phyloP scores from a whole-genome alignment of 2,888 invertebrate species.

The Sarcophaga subvicina region DNA sequence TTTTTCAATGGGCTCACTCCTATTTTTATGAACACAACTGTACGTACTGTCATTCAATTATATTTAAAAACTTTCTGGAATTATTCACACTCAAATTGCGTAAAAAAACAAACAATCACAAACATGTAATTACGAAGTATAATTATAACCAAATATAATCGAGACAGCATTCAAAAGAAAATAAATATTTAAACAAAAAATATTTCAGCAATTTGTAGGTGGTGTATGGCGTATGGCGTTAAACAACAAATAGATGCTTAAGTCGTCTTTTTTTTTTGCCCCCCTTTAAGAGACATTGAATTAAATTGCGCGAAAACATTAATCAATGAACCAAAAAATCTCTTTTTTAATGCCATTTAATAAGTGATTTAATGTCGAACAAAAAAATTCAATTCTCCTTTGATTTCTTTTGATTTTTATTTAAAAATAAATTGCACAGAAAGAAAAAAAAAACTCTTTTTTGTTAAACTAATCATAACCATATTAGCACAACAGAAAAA shows the following conservation, averaged over 20 bases:
- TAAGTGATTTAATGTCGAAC: constrained; percentile 6
- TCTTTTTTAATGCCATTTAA: constrained; percentile 44
- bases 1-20: no score
- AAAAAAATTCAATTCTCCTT: constrained; percentile 7
- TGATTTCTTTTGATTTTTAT: constrained; percentile 12
- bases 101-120: not conserved
- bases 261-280: not conserved
- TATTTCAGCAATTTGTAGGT: constrained; percentile 4
- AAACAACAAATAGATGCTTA: not conserved
- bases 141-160: no score
- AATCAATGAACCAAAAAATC: constrained; percentile 38
- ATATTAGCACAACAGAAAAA: constrained; percentile 48
- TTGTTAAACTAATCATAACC: constrained; percentile 66
- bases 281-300: constrained; percentile 10
- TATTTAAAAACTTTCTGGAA: not conserved
- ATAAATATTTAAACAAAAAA: constrained; percentile 2
- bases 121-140: not conserved
- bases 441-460: constrained; percentile 31
- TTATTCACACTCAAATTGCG: not conserved
- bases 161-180: not conserved
- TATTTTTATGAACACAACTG: no score
- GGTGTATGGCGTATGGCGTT: not conserved
- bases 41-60: not conserved
- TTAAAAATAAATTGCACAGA: not conserved
- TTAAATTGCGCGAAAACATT: not conserved